Evolutionary conservation across 2,888 invertebrate genomes (phyloP).

Genomic region (Oscheius myriophilus): DNA sequence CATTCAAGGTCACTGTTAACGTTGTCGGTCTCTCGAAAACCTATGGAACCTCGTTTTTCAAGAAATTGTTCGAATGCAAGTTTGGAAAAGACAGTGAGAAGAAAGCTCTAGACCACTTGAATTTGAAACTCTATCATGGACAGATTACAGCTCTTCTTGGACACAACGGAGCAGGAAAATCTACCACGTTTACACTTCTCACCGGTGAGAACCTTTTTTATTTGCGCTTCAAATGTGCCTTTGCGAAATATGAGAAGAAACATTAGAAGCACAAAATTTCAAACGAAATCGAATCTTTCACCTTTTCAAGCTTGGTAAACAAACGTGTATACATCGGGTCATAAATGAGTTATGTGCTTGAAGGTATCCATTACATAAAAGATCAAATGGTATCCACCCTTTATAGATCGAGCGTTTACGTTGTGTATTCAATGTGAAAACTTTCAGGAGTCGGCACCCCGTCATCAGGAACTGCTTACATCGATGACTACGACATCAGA

Average conservation of each 20-base stretch:
- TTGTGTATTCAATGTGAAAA: not conserved
- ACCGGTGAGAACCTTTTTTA: constrained; percentile 78
- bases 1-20: constrained; percentile 51
- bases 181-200: constrained; percentile 91
- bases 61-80: constrained; percentile 63
- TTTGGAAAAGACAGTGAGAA: constrained; percentile 47
- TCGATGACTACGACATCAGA: constrained; percentile 76
- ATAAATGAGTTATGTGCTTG: too few species aligned
- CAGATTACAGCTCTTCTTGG: constrained; percentile 79
- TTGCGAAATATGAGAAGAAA: too few species aligned
- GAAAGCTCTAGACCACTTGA: constrained; percentile 79
- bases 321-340: too few species aligned
- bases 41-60: constrained; percentile 61
- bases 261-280: too few species aligned
- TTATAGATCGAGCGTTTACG: too few species aligned
- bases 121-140: constrained; percentile 80
- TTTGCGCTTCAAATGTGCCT: too few species aligned
- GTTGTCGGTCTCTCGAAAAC: constrained; percentile 57
- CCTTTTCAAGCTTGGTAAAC: too few species aligned
- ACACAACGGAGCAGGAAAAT: constrained; percentile 89
- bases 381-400: not conserved
- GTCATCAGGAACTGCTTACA: constrained; percentile 57
- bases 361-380: too few species aligned
- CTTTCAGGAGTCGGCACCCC: constrained; percentile 51
- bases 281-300: too few species aligned